These are phyloP conservation scores for human DNA, from an alignment of 2,113 vertebrate genomes.

Conservation along the genomic window DNA sequence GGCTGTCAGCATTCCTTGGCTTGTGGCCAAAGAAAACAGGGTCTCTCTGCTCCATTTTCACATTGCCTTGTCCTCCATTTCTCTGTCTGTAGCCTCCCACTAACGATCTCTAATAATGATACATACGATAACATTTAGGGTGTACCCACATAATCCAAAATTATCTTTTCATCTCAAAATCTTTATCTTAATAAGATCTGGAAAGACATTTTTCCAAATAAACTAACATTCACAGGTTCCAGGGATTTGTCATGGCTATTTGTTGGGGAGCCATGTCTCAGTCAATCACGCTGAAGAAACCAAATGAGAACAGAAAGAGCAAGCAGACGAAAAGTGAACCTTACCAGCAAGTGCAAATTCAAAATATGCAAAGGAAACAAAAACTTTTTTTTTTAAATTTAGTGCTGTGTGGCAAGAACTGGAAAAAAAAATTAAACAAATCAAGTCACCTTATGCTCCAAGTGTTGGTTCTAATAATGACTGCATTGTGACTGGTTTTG, in stretches of 20 bases:
- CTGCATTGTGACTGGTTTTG: background rate
- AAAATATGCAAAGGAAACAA: background rate
- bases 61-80: background rate
- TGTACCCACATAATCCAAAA: background rate
- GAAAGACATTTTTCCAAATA: background rate
- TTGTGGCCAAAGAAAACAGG: background rate
- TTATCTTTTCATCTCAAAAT: background rate
- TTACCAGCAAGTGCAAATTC: background rate
- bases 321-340: background rate
- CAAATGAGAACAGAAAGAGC: background rate
- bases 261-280: background rate
- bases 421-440: background rate
- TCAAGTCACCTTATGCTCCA: background rate
- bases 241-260: background rate
- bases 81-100: background rate
- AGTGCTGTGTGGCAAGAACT: conserved; percentile 19
- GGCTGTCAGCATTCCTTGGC: background rate
- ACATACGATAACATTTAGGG: background rate
- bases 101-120: background rate
- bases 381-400: fast-evolving
- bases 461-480: background rate
- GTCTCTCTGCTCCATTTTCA: background rate
- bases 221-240: background rate
- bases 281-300: background rate
- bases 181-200: background rate